phyloP scores from a whole-genome alignment of 2,888 invertebrate genomes.

The Pandemis corylana region DNA sequence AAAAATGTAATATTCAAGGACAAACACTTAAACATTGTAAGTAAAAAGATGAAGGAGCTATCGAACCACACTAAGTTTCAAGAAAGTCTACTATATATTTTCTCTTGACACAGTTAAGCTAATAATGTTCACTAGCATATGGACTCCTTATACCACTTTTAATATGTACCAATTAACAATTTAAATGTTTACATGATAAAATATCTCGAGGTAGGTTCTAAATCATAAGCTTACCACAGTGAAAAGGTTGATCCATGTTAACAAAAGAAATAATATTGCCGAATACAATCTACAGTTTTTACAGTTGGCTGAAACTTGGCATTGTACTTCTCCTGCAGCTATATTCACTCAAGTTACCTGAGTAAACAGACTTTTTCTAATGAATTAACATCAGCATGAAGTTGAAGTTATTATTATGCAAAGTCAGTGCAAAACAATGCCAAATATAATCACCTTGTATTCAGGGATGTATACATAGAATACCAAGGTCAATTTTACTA shows the following conservation, averaged over 20 bases:
- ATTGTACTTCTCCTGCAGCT: conserved; percentile 60
- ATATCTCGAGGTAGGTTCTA: neutral
- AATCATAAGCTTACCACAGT: conserved; percentile 64
- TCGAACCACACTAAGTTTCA: neutral
- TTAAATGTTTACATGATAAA: neutral
- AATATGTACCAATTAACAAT: neutral
- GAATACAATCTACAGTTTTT: conserved; percentile 55
- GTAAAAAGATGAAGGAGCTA: neutral
- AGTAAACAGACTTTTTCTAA: conserved; percentile 48
- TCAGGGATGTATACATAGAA: conserved; percentile 46
- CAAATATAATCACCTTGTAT: conserved; percentile 50
- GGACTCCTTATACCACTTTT: neutral
- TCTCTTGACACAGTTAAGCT: neutral
- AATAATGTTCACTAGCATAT: conserved; percentile 19
- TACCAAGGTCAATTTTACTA: conserved; percentile 60
- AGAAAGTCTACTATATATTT: neutral
- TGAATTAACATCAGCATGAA: conserved; percentile 64
- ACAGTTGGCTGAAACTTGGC: conserved; percentile 72
- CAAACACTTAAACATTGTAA: neutral
- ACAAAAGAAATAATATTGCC: conserved; percentile 41
- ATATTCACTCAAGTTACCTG: conserved; percentile 64
- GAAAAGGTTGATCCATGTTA: conserved; percentile 68
- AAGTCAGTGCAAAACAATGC: conserved; percentile 50
- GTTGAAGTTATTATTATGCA: conserved; percentile 57
- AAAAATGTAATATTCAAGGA: neutral